phyloP scores from a whole-genome alignment of 1,140 invertebrate genomes.

The Drosophila simulans region DNA sequence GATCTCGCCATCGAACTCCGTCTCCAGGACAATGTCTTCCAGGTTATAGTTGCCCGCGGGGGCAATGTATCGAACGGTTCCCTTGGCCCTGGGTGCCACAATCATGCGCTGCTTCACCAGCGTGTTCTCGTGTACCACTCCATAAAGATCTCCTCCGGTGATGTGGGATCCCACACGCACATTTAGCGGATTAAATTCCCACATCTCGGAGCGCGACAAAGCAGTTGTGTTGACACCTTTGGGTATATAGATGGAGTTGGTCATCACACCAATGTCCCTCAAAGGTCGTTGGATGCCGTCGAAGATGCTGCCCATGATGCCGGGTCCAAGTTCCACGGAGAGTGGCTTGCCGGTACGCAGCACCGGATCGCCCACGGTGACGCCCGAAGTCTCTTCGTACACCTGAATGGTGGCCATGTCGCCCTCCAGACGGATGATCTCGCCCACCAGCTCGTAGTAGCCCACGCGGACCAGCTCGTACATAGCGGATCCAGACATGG shows the following conservation, averaged over 20 bases:
- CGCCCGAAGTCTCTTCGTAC: slow-evolving; percentile 99
- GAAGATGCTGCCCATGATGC: slow-evolving; percentile 99
- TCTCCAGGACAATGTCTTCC: slow-evolving; percentile 97
- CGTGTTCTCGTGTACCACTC: slow-evolving; percentile 98
- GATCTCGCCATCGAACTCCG: slow-evolving; percentile 98
- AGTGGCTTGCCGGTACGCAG: slow-evolving; percentile 98
- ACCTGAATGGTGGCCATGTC: slow-evolving; percentile 99
- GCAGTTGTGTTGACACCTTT: slow-evolving; percentile 98
- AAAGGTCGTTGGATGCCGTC: slow-evolving; percentile 99
- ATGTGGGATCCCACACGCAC: slow-evolving; percentile 97
- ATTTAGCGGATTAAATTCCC: slow-evolving; percentile 97
- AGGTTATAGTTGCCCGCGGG: slow-evolving; percentile 97
- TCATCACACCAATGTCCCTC: slow-evolving; percentile 97
- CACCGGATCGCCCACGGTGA: slow-evolving; percentile 99
- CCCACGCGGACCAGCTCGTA: slow-evolving; percentile 99
- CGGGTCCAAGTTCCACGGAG: slow-evolving; percentile 98
- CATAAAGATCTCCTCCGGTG: slow-evolving; percentile 99
- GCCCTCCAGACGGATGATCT: slow-evolving; percentile 99
- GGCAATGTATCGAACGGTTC: slow-evolving; percentile 98
- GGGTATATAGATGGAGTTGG: slow-evolving; percentile 99
- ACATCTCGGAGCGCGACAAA: slow-evolving; percentile 91
- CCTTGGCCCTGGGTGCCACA: slow-evolving; percentile 96
- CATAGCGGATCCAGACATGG: slow-evolving; percentile 99
- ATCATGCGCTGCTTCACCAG: slow-evolving; percentile 98
- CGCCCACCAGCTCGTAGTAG: slow-evolving; percentile 98